These are phyloP conservation scores for Argyresthia albistria DNA, from an alignment of 2,888 invertebrate species.

Conservation along the genomic window DNA sequence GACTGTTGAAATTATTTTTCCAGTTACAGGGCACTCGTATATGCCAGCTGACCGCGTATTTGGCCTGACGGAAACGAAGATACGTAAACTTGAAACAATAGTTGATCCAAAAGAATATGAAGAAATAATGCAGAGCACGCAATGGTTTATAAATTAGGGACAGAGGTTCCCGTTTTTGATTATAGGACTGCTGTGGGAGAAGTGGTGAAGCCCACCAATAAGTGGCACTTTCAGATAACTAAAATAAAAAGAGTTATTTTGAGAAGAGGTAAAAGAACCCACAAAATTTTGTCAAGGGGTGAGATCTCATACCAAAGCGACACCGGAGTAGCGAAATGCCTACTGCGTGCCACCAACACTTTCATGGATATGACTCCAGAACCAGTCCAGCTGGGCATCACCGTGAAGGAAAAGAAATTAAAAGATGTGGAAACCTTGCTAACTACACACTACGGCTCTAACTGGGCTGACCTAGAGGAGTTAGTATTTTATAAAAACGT, in stretches of 20 bases:
- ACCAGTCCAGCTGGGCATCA: not conserved
- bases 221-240: constrained; percentile 9
- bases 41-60: constrained; percentile 7
- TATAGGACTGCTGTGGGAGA: constrained; percentile 1
- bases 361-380: constrained; percentile 2
- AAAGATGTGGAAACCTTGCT: constrained; percentile 5
- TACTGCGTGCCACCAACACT: not conserved
- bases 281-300: constrained; percentile 3
- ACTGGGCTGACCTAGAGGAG: constrained; percentile 3
- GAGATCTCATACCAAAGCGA: constrained; percentile 5
- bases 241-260: constrained; percentile 5
- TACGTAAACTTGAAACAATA: constrained; percentile 2
- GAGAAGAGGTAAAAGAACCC: constrained; percentile 5
- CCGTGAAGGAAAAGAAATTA: constrained; percentile 6
- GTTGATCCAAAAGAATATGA: constrained; percentile 4
- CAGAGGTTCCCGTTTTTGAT: constrained; percentile 5
- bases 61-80: constrained; percentile 5
- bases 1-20: constrained; percentile 16
- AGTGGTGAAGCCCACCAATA: not conserved
- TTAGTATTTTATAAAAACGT: constrained; percentile 6
- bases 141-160: constrained; percentile 4
- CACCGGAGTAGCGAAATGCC: constrained; percentile 3
- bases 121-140: constrained; percentile 5
- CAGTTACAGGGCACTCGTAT: constrained; percentile 13
- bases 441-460: constrained; percentile 6